phyloP scores from a whole-genome alignment of 2,888 invertebrate genomes.

The Dorcus hopei region DNA sequence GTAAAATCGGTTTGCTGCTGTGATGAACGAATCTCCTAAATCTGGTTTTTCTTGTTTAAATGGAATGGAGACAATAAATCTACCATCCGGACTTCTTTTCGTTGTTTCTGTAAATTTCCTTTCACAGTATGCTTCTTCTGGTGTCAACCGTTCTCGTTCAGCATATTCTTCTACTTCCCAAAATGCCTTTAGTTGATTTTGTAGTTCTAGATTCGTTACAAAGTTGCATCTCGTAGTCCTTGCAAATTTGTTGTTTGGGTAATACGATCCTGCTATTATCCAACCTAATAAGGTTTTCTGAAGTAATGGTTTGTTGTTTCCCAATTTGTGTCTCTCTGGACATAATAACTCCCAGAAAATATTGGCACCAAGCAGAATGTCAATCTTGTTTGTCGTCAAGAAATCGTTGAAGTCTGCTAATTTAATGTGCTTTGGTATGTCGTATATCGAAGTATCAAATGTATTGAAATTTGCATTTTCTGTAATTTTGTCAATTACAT shows the following conservation, averaged over 20 bases:
- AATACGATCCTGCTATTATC: neutral
- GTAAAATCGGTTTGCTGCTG: conserved; percentile 10
- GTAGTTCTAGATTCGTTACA: neutral
- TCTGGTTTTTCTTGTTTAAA: neutral
- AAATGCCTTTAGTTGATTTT: neutral
- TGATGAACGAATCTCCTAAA: neutral
- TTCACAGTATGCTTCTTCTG: neutral
- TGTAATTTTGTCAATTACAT: neutral
- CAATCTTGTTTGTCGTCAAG: neutral
- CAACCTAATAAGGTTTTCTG: neutral
- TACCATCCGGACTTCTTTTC: neutral
- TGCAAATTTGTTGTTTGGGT: neutral
- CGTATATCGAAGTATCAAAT: neutral
- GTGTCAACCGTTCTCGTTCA: neutral
- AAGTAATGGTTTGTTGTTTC: neutral
- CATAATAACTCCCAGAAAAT: neutral
- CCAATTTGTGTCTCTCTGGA: neutral
- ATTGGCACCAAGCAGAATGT: neutral
- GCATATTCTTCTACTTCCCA: neutral
- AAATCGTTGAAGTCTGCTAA: neutral
- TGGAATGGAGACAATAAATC: neutral
- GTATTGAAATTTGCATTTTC: neutral
- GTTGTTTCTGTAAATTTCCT: neutral
- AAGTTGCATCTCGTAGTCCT: neutral
- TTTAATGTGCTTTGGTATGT: neutral